phyloP scores from a whole-genome alignment of 2,888 invertebrate species.

The Synanthedon tipuliformis region DNA sequence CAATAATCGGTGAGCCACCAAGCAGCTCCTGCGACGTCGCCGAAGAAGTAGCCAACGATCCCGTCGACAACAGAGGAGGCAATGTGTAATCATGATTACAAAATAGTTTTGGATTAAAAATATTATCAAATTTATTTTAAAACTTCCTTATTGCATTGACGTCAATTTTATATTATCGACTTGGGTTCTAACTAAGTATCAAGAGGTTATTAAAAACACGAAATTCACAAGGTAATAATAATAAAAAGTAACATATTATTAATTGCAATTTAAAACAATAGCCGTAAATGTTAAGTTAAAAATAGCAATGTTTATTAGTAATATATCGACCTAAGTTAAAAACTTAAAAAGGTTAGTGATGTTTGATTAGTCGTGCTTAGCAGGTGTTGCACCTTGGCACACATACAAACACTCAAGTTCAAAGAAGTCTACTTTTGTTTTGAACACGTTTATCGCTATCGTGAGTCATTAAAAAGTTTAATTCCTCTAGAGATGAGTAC shows the following conservation, averaged over 20 bases:
- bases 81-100: neutral
- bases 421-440: neutral
- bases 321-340: no score
- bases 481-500: constrained; percentile 1
- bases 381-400: neutral
- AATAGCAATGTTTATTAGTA: no score
- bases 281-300: no score
- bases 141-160: no score
- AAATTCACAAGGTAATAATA: no score
- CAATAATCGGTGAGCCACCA: constrained; percentile 30
- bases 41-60: constrained; percentile 26
- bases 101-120: neutral
- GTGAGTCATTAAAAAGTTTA: neutral
- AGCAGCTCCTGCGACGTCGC: constrained; percentile 6
- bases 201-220: no score
- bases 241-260: no score
- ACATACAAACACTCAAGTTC: neutral
- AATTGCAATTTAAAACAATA: no score
- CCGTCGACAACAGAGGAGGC: constrained; percentile 14
- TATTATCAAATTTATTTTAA: constrained; percentile 8
- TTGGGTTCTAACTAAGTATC: no score
- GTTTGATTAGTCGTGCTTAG: constrained; percentile 1
- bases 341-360: neutral
- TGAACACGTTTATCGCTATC: neutral
- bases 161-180: no score